A percentile compares a stretch with the other conserved stretches of the same genome.
Evolutionary conservation across 2,888 invertebrate genomes (phyloP).

Genomic region (Cosmopolites sordidus): DNA sequence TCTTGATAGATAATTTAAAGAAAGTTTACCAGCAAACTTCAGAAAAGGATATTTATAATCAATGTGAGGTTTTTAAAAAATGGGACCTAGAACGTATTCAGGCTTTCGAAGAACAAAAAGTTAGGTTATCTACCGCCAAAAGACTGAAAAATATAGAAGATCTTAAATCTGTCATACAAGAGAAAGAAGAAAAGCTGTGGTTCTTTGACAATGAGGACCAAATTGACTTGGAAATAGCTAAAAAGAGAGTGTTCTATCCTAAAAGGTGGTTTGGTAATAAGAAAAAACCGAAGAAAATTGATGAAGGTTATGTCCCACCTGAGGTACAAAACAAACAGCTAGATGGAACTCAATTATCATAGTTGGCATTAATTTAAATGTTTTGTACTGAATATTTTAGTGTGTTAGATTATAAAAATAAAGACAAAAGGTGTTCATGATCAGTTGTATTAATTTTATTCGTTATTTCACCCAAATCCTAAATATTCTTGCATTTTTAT

Average conservation of each 20-base stretch:
- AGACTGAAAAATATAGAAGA: constrained; percentile 56
- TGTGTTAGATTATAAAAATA: background rate
- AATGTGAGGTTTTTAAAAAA: constrained; percentile 55
- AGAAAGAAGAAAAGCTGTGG: constrained; percentile 65
- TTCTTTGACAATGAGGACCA: constrained; percentile 79
- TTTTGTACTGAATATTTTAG: too few species aligned
- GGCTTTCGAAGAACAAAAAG: constrained; percentile 57
- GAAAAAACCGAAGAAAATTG: constrained; percentile 49
- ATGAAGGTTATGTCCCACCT: constrained; percentile 69
- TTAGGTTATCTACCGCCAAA: constrained; percentile 49
- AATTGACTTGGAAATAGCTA: constrained; percentile 67
- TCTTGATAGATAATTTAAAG: constrained; percentile 45
- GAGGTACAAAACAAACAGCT: constrained; percentile 49
- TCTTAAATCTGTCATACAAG: constrained; percentile 55
- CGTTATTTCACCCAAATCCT: too few species aligned
- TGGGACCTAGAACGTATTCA: constrained; percentile 59
- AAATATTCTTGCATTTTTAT: too few species aligned
- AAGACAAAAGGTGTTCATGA: too few species aligned
- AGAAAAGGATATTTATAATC: constrained; percentile 56
- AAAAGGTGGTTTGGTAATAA: constrained; percentile 46
- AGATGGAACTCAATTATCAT: constrained; percentile 9
- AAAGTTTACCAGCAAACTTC: constrained; percentile 55
- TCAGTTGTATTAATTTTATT: too few species aligned
- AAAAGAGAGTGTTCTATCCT: constrained; percentile 47
- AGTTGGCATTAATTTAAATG: background rate